Evolutionary conservation across 2,888 invertebrate species (phyloP), one percentile per base, ranked within the genome.

Genomic region (Leptothorax acervorum): DNA sequence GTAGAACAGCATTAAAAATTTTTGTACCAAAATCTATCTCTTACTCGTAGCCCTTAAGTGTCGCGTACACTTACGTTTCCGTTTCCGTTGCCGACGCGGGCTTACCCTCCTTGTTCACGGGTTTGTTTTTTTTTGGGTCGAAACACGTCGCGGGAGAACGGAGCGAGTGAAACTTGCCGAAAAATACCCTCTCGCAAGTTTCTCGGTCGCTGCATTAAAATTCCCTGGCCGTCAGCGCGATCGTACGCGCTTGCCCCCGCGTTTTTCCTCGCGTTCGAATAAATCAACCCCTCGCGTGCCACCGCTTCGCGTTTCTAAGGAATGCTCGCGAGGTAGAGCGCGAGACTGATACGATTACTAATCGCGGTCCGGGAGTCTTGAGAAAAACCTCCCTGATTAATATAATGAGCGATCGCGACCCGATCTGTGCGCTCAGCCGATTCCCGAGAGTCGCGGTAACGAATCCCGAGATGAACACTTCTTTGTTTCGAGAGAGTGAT

Each of bases 21-120:
- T 95, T 94, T 94, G 94, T 95, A 94, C 94, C 93, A 92, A 93
- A 93, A 92, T 94, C 94, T 94, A 93, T 93, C 65, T 28, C 91
- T 93, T 94, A 94, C 65, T 28, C 91, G 94, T 94, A 94, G 94
- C 91, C 89, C 89, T 93, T 93, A 92, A 94, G 92, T 92, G 87
- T 86, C 89, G 87, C 88, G 86, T 66, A 86, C 73, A 68, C 83
- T 83, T 84, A 18, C 23, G 57, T 68, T 89, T 90, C 65, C 74
- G 87, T 75, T 89, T 90, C 68, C 78, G 85, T 84, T 62, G 88
- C 81, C 88, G 75, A 71, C 87, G 78, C 83, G 89, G 82, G 83
- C 87, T 83, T 85, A 75, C 8, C 42, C 70, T 83, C 71, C 60
- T 81, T 83, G 84, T 83, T 78, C 85, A 73, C 66, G 48, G 81